These are phyloP conservation scores for Oreocharis arfaki DNA, from an alignment of 2,113 vertebrate species.

Conservation along the genomic window DNA sequence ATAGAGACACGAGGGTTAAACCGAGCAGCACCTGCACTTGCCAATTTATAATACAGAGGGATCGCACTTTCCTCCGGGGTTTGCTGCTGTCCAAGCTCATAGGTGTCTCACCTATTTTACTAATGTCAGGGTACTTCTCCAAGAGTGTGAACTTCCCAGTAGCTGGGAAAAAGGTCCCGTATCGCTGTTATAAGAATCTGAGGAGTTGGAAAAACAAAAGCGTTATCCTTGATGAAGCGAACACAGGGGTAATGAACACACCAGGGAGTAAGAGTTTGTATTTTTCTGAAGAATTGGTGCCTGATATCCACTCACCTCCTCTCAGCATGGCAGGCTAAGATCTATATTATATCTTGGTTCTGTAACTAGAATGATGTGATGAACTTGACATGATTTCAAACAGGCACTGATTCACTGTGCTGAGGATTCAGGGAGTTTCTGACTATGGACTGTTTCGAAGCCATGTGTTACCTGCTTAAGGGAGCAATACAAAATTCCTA, in stretches of 20 bases:
- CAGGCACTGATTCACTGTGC: fast-evolving
- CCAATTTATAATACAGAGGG: neutral
- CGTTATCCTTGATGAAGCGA: neutral
- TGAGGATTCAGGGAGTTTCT: neutral
- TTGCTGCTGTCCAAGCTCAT: neutral
- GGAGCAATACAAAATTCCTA: neutral
- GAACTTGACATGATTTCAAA: neutral
- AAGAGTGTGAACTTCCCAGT: neutral
- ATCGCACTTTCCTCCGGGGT: neutral
- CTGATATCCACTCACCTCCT: neutral
- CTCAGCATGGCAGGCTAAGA: neutral
- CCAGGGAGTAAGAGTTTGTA: neutral
- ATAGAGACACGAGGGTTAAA: neutral
- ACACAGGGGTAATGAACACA: neutral
- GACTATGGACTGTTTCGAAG: neutral
- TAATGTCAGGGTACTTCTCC: neutral
- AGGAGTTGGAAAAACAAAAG: neutral
- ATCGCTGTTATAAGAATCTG: neutral
- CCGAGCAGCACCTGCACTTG: fast-evolving
- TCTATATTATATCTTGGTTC: neutral
- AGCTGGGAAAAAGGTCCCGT: neutral
- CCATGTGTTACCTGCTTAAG: neutral
- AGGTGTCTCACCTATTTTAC: neutral
- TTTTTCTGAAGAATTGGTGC: neutral
- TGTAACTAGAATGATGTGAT: neutral